These are phyloP conservation scores for Geopemphigus sp. DNA, from an alignment of 1,140 invertebrate species.

Conservation along the genomic window DNA sequence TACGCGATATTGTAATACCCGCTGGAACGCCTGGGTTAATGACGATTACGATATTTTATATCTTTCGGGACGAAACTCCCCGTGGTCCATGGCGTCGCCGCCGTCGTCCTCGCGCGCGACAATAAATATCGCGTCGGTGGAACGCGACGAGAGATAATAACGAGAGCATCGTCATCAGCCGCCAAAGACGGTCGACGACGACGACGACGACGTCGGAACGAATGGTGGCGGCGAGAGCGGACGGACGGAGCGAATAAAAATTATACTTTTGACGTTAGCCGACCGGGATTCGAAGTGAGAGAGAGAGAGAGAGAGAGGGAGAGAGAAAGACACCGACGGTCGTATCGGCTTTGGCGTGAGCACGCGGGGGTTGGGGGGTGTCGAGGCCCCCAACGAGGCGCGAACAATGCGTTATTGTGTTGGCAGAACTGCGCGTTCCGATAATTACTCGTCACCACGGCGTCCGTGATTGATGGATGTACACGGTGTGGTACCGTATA, in stretches of 20 bases:
- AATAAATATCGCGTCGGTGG: neutral
- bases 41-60: slow-evolving; percentile 15
- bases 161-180: neutral
- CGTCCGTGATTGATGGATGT: slow-evolving; percentile 40
- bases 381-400: slow-evolving; percentile 45
- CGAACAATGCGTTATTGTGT: slow-evolving; percentile 47
- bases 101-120: neutral
- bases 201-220: too few species aligned
- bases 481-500: too few species aligned
- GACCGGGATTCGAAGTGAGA: too few species aligned
- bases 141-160: neutral
- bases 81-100: neutral
- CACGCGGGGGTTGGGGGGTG: slow-evolving; percentile 29
- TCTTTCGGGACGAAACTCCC: neutral
- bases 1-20: neutral
- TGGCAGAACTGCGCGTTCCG: slow-evolving; percentile 44
- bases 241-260: neutral
- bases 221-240: too few species aligned
- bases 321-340: neutral
- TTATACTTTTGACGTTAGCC: neutral
- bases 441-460: slow-evolving; percentile 40
- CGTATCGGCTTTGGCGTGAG: neutral
- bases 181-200: neutral
- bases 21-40: slow-evolving; percentile 45
- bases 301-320: too few species aligned